Percentiles rank a stretch among this genome's conserved stretches.
Conservation (phyloP, 2,113 vertebrate genomes). For the Dipodomys merriami region DNA sequence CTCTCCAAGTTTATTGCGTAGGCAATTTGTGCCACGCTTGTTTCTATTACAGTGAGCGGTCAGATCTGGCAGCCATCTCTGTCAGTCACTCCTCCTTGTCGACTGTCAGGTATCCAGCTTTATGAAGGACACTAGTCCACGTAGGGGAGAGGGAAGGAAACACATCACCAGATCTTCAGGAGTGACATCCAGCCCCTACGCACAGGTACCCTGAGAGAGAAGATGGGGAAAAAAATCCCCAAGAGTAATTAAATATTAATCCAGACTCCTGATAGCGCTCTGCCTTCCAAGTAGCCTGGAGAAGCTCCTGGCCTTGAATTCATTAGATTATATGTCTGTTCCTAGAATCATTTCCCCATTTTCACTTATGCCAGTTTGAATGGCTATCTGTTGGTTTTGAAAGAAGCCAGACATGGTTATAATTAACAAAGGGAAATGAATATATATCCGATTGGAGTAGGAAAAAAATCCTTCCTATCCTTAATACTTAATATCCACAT, state of each 20-base stretch:
- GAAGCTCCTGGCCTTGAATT: background rate
- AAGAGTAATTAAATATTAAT: background rate
- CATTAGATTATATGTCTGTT: background rate
- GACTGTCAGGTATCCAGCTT: background rate
- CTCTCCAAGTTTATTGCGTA: background rate
- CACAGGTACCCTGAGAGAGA: background rate
- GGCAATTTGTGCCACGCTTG: background rate
- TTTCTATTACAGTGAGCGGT: background rate
- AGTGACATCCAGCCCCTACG: background rate
- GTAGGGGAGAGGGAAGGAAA: background rate
- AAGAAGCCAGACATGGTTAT: background rate
- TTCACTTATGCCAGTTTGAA: background rate
- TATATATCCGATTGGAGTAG: background rate
- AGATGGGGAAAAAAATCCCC: background rate
- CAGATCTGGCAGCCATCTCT: background rate
- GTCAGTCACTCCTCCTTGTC: background rate
- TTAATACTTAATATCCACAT: conserved; percentile 6
- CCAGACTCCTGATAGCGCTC: too few relatives aligned
- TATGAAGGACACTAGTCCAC: background rate
- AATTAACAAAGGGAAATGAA: conserved; percentile 38
- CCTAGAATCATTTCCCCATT: background rate
- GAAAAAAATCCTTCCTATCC: conserved; percentile 28
- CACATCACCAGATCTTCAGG: background rate
- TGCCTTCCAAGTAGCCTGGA: background rate
- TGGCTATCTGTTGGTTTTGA: background rate